Evolutionary conservation across 2,113 vertebrate species (phyloP).

Genomic region (Cichladusa arquata): DNA sequence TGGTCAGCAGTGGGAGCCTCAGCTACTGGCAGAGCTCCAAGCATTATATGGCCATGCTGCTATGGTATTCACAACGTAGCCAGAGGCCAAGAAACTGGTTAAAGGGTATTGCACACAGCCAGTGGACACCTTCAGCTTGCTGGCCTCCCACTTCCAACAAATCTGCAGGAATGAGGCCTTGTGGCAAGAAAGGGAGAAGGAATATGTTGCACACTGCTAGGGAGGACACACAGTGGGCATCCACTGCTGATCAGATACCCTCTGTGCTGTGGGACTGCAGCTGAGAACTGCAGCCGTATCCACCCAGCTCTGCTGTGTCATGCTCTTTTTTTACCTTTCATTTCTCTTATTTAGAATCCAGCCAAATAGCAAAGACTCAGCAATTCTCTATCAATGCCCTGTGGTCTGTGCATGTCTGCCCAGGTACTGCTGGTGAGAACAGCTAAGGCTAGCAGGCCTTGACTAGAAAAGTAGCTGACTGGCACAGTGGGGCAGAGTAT

Average conservation of each 20-base stretch:
- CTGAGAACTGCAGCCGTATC: background rate
- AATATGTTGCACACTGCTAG: background rate
- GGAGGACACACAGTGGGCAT: fast-evolving
- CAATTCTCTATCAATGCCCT: background rate
- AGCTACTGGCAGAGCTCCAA: background rate
- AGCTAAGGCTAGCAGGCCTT: background rate
- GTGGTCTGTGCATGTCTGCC: background rate
- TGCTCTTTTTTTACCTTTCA: background rate
- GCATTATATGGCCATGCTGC: background rate
- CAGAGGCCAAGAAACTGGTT: background rate
- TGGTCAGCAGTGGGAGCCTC: background rate
- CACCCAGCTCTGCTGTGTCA: background rate
- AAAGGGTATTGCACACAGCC: background rate
- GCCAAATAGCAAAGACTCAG: background rate
- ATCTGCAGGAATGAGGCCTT: background rate
- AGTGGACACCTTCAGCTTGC: background rate
- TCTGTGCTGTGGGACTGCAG: background rate
- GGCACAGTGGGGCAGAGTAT: background rate
- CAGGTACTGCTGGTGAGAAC: background rate
- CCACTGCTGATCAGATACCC: background rate
- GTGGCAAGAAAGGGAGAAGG: background rate
- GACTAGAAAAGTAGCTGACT: background rate
- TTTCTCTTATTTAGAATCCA: background rate
- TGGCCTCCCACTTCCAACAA: background rate
- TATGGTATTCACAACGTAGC: background rate